Evolutionary conservation across 2,888 invertebrate species (phyloP).

Genomic region (Apeira syringaria): DNA sequence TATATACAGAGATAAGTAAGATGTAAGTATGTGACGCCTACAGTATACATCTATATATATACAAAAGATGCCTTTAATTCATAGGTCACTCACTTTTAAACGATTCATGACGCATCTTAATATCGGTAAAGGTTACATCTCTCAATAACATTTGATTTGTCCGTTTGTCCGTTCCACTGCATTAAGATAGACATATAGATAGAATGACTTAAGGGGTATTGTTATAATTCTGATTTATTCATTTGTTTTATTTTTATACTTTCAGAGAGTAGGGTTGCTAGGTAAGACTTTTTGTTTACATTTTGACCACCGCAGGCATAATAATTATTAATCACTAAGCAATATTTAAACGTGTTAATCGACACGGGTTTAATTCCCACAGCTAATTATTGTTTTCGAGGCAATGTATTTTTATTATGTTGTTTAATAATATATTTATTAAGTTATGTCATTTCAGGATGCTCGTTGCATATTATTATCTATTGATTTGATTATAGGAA

Average conservation of each 20-base stretch:
- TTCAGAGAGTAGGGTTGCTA: conserved; percentile 4
- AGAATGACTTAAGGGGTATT: conserved; percentile 57
- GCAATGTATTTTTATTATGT: too few species aligned
- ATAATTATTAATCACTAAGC: too few species aligned
- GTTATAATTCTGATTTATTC: conserved; percentile 67
- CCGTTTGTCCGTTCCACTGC: conserved; percentile 57
- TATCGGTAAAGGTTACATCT: conserved; percentile 42
- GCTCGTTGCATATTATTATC: too few species aligned
- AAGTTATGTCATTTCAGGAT: too few species aligned
- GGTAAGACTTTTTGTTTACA: too few species aligned
- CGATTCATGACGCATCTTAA: conserved; percentile 38
- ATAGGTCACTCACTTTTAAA: conserved; percentile 34
- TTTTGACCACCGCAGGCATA: too few species aligned
- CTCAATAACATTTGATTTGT: conserved; percentile 50
- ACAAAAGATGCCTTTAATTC: conserved; percentile 37
- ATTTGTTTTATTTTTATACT: conserved; percentile 40
- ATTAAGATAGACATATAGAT: conserved; percentile 69
- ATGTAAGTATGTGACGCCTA: conserved; percentile 39
- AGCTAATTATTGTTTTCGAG: too few species aligned
- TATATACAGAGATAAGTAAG: conserved; percentile 29
- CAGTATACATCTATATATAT: conserved; percentile 22
- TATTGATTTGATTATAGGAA: too few species aligned
- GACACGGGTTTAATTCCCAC: too few species aligned
- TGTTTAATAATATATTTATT: too few species aligned
- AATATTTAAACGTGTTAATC: too few species aligned